Base-by-base conservation (phyloP, 2,113 vertebrate species). In the Pluvianellus socialis region DNA sequence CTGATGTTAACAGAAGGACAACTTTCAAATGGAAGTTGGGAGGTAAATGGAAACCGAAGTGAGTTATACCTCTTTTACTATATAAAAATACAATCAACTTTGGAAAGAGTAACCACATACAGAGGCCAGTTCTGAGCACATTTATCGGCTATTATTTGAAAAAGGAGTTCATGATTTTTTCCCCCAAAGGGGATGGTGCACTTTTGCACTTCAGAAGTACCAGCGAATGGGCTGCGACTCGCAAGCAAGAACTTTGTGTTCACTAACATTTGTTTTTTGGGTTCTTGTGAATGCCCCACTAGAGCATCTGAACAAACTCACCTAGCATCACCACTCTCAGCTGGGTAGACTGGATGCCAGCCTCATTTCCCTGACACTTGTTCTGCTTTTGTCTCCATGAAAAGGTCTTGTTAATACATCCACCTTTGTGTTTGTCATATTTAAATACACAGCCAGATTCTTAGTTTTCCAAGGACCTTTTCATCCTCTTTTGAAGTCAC, bases 391-490 rank as follows among this genome's bases (percentile, higher is more conserved):
- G 53, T 90, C 66, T 91, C 58, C 20, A 28, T 87, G 66, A 35
- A 91, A 95, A 91, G 58, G 71, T 89, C 81, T 82, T 75, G 90
- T 82, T 88, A 88, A 79, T 70, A 61, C 77, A 88, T 44, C 81
- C 44, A 79, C 71, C 49, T 93, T 80, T 83, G 53, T 94, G 87
- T 96, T 93, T 95, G 71, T 93, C 71, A 14, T 93, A 90, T 88
- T 92, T 56, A 93, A 93, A 90, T 42, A 22, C 66, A 42, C 75
- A 96, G 50, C 71, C 85, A 95, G 45, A 70, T 90, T 82, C 50
- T 93, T 84, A 4, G 9, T 82, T 93, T 86, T 95, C 53, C 45
- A 73, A 76, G 67, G 42, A 80, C 19, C 9, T 93, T 96, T 96
- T 95, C 49, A 12, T 88, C 85, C 50, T 80, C 79, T 95, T 95